Base-by-base conservation (phyloP, 2,888 invertebrate species). In the Eupelmus urozonus region DNA sequence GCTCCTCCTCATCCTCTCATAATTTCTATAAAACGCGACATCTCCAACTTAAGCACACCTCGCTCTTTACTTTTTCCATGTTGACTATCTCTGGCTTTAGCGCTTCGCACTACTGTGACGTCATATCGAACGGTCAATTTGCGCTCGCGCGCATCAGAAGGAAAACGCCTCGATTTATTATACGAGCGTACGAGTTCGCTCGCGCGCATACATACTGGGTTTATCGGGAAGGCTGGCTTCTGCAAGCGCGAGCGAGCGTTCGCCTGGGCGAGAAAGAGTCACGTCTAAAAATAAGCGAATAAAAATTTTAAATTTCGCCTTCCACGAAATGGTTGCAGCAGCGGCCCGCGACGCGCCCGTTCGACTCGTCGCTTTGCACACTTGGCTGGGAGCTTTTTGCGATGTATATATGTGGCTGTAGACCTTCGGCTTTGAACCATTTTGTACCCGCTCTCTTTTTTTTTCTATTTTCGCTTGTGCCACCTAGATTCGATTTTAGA, bases 261-360 rank as follows among this genome's bases (percentile, higher is more conserved):
- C 4, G 42, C n/a, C 5, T 40, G 45, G n/a, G 45, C n/a, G 25
- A 18, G 49, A 20, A 18, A 9, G 49, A 20, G 40, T 11, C 53
- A 45, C 42, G 66, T 62, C 72, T 78, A 73, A 78, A 78, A 78
- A 78, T 78, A 78, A 55, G 18, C 55, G 55, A 27, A 34, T 45
- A 73, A 72, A 60, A 66, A 78, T 73, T 73, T 67, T 34, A 63
- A 73, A 69, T 69, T 73, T 67, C 62, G 66, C 62, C n/a, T 76
- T 76, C 76, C 65, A 65, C 70, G 76, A 76, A 76, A 23, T 40
- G 75, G 57, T 11, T 60, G 60, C 67, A 57, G 53, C 40, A 34
- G 49, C 29, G 18, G 23, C 23, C 4, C 23, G 16, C n/a, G 51
- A 53, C 51, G 25, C 34, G 29, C 2, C 57, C 18, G 29, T 25